phyloP scores from a whole-genome alignment of 2,888 invertebrate species.

The Opisthograptis luteolata region DNA sequence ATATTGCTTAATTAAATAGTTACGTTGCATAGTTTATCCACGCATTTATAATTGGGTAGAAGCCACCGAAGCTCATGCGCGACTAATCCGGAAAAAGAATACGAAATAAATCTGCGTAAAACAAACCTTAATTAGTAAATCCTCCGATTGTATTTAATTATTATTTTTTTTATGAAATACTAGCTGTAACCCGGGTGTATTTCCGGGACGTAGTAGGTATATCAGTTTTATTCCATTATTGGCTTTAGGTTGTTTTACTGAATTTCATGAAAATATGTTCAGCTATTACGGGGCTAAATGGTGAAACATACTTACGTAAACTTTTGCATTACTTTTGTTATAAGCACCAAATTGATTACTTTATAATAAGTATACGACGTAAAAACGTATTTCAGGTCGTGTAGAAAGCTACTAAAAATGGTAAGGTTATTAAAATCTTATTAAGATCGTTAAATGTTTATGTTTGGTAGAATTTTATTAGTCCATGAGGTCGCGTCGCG shows the following conservation, averaged over 20 bases:
- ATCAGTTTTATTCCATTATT: no score
- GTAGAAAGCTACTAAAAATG: no score
- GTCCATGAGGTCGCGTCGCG: slow-evolving; percentile 5
- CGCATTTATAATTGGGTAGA: slow-evolving; percentile 42
- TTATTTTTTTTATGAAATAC: no score
- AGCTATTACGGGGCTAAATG: no score
- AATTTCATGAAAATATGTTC: no score
- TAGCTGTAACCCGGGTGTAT: no score
- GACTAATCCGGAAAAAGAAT: slow-evolving; percentile 42
- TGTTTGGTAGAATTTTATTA: slow-evolving; percentile 1
- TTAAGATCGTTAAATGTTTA: slow-evolving; percentile 8
- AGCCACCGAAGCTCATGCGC: slow-evolving; percentile 41
- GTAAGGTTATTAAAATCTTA: not conserved
- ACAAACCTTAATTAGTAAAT: no score
- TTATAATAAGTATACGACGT: not conserved
- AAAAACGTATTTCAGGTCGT: not conserved
- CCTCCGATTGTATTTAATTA: no score
- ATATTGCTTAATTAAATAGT: slow-evolving; percentile 40
- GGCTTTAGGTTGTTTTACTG: no score
- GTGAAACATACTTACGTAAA: no score
- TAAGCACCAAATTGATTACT: not conserved
- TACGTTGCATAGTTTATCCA: slow-evolving; percentile 40
- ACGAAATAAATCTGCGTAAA: not conserved
- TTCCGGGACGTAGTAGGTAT: no score
- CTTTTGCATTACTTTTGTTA: not conserved